Evolutionary conservation across 2,113 vertebrate genomes (phyloP).

Genomic region (Natator depressus): DNA sequence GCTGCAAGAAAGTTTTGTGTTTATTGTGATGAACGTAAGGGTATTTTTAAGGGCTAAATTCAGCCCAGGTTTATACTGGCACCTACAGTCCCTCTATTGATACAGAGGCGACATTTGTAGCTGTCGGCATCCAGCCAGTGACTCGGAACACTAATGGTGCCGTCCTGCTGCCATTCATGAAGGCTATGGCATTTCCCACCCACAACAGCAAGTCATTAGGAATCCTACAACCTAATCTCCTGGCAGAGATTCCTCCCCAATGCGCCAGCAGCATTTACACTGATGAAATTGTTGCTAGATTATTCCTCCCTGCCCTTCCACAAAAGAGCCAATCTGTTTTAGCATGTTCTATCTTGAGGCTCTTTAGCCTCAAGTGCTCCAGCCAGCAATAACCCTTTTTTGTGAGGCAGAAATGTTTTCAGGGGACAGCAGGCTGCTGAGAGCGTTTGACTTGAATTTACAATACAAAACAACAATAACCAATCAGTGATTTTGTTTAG

Average conservation of each 20-base stretch:
- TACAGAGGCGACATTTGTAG: background rate
- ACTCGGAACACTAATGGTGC: background rate
- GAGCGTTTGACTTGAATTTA: constrained; percentile 18
- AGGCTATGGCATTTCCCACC: background rate
- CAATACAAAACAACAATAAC: constrained; percentile 18
- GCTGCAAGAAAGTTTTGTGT: background rate
- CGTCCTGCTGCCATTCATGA: background rate
- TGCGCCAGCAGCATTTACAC: background rate
- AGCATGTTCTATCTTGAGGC: constrained; percentile 9
- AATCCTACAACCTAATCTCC: background rate
- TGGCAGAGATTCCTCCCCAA: background rate
- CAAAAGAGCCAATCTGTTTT: background rate
- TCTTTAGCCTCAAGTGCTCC: background rate
- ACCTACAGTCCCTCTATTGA: background rate
- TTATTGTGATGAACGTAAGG: background rate
- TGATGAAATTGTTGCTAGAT: background rate
- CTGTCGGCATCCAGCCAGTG: background rate
- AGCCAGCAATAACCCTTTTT: constrained; percentile 10
- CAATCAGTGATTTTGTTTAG: background rate
- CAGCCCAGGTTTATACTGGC: background rate
- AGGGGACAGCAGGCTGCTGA: background rate
- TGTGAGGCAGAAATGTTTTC: constrained; percentile 16
- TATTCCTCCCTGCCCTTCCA: background rate
- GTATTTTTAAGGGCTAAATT: background rate
- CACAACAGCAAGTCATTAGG: background rate